A percentile compares a stretch with the other conserved stretches of the same genome.
These are phyloP conservation scores for Eupithecia vulgata DNA, from an alignment of 2,888 invertebrate genomes.

Conservation along the genomic window DNA sequence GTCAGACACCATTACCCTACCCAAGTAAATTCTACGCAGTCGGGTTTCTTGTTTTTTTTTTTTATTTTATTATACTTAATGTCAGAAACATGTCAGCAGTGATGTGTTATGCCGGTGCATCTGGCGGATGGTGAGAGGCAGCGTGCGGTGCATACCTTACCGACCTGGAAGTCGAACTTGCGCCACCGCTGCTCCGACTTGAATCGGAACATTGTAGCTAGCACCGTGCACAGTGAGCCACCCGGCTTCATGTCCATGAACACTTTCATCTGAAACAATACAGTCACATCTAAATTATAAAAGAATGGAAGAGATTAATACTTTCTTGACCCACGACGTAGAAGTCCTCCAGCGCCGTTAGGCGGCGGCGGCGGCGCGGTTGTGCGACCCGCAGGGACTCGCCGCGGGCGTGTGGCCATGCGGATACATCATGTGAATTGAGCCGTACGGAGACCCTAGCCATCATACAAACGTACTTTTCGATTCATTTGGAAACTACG, in stretches of 20 bases:
- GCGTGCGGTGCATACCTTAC: constrained; percentile 87
- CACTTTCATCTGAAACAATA: constrained; percentile 90
- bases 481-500: too few relatives aligned
- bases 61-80: constrained; percentile 15
- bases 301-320: neutral
- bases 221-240: constrained; percentile 95
- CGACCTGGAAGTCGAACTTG: constrained; percentile 95
- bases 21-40: neutral
- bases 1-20: neutral
- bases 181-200: constrained; percentile 98
- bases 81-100: constrained; percentile 42
- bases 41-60: neutral
- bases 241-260: constrained; percentile 98
- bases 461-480: too few relatives aligned
- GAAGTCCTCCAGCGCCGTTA: too few relatives aligned
- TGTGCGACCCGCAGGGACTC: too few relatives aligned
- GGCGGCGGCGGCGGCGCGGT: too few relatives aligned
- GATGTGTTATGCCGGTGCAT: constrained; percentile 52
- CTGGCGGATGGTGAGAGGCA: constrained; percentile 59
- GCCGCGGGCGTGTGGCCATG: too few relatives aligned
- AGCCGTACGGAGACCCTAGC: too few relatives aligned
- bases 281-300: neutral
- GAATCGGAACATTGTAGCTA: constrained; percentile 97
- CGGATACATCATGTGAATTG: too few relatives aligned
- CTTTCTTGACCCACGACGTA: too few relatives aligned